phyloP scores from a whole-genome alignment of 2,888 invertebrate species.

The Nyleta sp. region DNA sequence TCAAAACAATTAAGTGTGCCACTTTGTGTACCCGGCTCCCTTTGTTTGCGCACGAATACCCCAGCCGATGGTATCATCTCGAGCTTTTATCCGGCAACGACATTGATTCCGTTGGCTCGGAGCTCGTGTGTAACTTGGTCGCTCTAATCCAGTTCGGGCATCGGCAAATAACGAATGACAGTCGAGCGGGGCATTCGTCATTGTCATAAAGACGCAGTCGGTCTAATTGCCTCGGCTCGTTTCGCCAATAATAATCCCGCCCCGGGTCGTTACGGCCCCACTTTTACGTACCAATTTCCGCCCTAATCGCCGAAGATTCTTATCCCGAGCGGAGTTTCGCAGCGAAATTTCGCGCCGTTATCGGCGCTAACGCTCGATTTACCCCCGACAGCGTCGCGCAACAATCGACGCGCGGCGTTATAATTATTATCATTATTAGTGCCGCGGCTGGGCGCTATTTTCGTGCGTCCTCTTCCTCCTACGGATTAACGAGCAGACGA shows the following conservation, averaged over 20 bases:
- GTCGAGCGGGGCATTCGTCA: constrained; percentile 34
- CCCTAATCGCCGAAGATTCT: constrained; percentile 32
- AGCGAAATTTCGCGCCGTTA: constrained; percentile 27
- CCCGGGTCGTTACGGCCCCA: constrained; percentile 7
- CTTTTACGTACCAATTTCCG: constrained; percentile 47
- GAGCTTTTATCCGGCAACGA: not conserved
- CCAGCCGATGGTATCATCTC: constrained; percentile 6
- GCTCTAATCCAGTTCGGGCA: constrained; percentile 17
- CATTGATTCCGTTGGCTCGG: constrained; percentile 18
- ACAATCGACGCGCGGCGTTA: constrained; percentile 37
- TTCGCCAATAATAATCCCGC: constrained; percentile 42
- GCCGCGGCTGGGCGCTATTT: constrained; percentile 53
- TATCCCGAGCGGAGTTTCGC: constrained; percentile 10
- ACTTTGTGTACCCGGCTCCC: too few relatives aligned
- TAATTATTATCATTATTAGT: constrained; percentile 60
- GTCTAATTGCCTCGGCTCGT: constrained; percentile 44
- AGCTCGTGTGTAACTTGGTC: too few relatives aligned
- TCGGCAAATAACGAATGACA: constrained; percentile 33
- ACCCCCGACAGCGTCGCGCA: not conserved
- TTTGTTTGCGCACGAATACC: too few relatives aligned
- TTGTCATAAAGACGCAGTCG: constrained; percentile 47
- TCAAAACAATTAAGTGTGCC: too few relatives aligned
- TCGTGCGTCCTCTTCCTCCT: constrained; percentile 51
- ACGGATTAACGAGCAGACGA: constrained; percentile 62
- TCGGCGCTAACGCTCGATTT: constrained; percentile 39